These are phyloP conservation scores for Pycnomerus fuliginosus DNA, from an alignment of 2,888 invertebrate genomes.

Conservation along the genomic window DNA sequence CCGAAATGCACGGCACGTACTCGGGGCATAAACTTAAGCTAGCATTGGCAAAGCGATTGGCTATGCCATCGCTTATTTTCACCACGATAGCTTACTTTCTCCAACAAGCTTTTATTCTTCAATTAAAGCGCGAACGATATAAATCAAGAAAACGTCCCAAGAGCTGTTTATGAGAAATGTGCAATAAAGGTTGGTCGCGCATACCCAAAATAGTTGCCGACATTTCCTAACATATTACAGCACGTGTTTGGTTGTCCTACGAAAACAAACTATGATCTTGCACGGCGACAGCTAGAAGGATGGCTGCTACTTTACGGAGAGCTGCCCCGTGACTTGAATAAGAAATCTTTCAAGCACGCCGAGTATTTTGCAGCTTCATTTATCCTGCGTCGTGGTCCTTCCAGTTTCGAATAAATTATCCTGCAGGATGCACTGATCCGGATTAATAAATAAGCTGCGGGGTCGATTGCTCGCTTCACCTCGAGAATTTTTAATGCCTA, in stretches of 20 bases:
- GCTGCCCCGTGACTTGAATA: slow-evolving; percentile 36
- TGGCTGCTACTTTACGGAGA: slow-evolving; percentile 33
- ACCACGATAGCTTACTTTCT: slow-evolving; percentile 30
- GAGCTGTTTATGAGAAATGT: no score
- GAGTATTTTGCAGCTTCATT: slow-evolving; percentile 33
- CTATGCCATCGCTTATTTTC: slow-evolving; percentile 33
- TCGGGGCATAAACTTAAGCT: slow-evolving; percentile 34
- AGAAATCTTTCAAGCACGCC: slow-evolving; percentile 36
- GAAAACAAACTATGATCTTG: slow-evolving; percentile 21
- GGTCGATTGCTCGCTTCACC: no score
- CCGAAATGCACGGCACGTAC: slow-evolving; percentile 35
- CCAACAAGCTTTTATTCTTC: slow-evolving; percentile 18
- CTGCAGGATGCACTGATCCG: no score
- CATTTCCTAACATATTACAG: slow-evolving; percentile 18
- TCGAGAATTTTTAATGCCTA: no score
- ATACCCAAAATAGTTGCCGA: slow-evolving; percentile 12
- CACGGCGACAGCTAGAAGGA: slow-evolving; percentile 33
- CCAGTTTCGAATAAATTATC: no score
- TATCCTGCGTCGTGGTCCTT: no score
- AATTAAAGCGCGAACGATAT: no score
- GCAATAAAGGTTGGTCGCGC: slow-evolving; percentile 18
- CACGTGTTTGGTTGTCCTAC: slow-evolving; percentile 21
- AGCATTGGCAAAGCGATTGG: slow-evolving; percentile 29
- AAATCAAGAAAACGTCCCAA: no score
- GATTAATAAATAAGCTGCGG: no score